A percentile compares a stretch with the other conserved stretches of the same genome.
Evolutionary conservation across 2,113 vertebrate genomes (phyloP).

Genomic region (Neofelis nebulosa): DNA sequence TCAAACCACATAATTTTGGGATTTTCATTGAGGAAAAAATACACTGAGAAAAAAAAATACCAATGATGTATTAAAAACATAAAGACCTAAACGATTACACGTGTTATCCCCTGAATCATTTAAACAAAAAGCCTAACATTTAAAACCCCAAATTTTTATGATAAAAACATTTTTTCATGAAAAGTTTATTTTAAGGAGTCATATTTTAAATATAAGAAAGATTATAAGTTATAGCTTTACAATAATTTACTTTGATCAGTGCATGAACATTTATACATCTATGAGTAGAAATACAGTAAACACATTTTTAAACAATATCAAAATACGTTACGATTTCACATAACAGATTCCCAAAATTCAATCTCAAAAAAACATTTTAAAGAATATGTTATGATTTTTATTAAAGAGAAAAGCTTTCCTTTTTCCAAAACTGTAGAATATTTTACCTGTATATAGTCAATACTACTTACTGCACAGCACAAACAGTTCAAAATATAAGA

Average conservation of each 20-base stretch:
- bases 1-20: not conserved
- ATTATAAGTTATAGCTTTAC: conserved; percentile 6
- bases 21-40: not conserved
- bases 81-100: not conserved
- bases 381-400: conserved; percentile 33
- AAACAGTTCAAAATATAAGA: conserved; percentile 44
- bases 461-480: not conserved
- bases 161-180: conserved; percentile 51
- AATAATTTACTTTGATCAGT: conserved; percentile 49
- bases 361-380: conserved; percentile 11
- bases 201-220: conserved; percentile 35
- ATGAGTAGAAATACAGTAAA: not conserved
- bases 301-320: conserved; percentile 12
- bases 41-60: not conserved
- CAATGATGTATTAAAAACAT: not conserved
- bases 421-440: not conserved
- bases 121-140: not conserved
- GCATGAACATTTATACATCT: not conserved
- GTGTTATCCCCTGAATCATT: not conserved
- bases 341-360: conserved; percentile 8
- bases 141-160: not conserved
- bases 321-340: conserved; percentile 44
- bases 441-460: not conserved
- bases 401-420: not conserved
- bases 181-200: conserved; percentile 13